Evolutionary conservation across 2,888 invertebrate genomes (phyloP).

Genomic region (Helobdella robusta): DNA sequence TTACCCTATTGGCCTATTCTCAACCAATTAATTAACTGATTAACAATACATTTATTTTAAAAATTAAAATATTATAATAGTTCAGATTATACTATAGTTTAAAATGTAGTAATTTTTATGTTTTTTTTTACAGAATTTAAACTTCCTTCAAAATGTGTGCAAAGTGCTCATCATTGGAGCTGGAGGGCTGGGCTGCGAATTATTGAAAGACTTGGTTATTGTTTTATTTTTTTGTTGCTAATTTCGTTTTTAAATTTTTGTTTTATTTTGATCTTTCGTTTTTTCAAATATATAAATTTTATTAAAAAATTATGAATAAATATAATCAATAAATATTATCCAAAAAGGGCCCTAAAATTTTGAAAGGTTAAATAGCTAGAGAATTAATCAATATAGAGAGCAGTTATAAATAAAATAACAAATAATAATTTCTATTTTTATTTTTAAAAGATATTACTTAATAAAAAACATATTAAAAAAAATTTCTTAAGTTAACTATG

Average conservation of each 20-base stretch:
- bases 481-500: background rate
- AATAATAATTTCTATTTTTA: background rate
- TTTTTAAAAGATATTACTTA: background rate
- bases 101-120: background rate
- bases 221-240: background rate
- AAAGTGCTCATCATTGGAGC: conserved; percentile 84
- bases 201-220: conserved; percentile 77
- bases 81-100: background rate
- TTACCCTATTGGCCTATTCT: background rate
- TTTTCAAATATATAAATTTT: background rate
- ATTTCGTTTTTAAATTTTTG: background rate
- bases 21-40: background rate
- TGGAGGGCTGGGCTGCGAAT: conserved; percentile 93
- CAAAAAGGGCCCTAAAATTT: background rate
- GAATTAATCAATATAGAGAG: too few species aligned
- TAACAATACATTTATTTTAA: background rate
- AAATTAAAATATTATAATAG: background rate
- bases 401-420: too few species aligned
- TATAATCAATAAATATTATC: background rate
- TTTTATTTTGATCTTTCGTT: background rate
- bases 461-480: background rate
- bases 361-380: too few species aligned
- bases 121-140: conserved; percentile 55
- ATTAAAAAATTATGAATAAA: background rate
- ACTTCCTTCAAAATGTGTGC: conserved; percentile 73